These are phyloP conservation scores for Sandelia bainsii DNA, from an alignment of 2,797 vertebrate species.

Conservation along the genomic window DNA sequence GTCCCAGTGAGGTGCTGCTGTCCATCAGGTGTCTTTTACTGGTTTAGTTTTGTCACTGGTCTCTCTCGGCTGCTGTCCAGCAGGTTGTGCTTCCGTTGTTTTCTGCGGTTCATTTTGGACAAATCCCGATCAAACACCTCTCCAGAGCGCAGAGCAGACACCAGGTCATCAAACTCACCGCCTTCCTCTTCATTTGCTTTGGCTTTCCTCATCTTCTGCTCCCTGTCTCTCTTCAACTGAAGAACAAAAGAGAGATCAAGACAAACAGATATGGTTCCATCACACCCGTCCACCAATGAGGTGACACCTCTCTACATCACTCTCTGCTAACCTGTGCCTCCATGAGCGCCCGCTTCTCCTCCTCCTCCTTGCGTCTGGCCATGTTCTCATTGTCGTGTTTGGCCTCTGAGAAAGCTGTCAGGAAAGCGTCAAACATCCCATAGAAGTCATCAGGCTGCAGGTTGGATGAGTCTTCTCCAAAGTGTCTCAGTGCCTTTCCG, in stretches of 20 bases:
- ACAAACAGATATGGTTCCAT: neutral
- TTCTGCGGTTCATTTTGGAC: slow-evolving; percentile 67
- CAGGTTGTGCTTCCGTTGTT: slow-evolving; percentile 36
- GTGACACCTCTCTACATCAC: neutral
- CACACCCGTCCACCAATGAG: too few species aligned
- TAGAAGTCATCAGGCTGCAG: slow-evolving; percentile 94
- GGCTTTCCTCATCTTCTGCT: slow-evolving; percentile 52
- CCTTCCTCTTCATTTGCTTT: slow-evolving; percentile 33
- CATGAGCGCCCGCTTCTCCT: slow-evolving; percentile 88
- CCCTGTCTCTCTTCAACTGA: slow-evolving; percentile 66
- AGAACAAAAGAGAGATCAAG: neutral
- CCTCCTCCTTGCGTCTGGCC: slow-evolving; percentile 90
- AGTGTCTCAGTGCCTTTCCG: slow-evolving; percentile 54
- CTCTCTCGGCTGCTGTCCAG: slow-evolving; percentile 51
- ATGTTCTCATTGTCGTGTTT: slow-evolving; percentile 92
- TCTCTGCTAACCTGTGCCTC: slow-evolving; percentile 88
- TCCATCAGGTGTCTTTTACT: slow-evolving; percentile 22
- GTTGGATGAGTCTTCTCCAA: slow-evolving; percentile 80
- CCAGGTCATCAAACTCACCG: slow-evolving; percentile 81
- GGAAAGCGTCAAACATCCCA: slow-evolving; percentile 92
- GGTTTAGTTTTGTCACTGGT: slow-evolving; percentile 5
- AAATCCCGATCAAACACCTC: slow-evolving; percentile 92
- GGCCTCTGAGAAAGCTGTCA: slow-evolving; percentile 89
- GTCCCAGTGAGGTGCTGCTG: neutral
- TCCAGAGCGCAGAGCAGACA: slow-evolving; percentile 90